These are phyloP conservation scores for Gambusia yucatana DNA, from an alignment of 2,797 vertebrate genomes.

Conservation along the genomic window DNA sequence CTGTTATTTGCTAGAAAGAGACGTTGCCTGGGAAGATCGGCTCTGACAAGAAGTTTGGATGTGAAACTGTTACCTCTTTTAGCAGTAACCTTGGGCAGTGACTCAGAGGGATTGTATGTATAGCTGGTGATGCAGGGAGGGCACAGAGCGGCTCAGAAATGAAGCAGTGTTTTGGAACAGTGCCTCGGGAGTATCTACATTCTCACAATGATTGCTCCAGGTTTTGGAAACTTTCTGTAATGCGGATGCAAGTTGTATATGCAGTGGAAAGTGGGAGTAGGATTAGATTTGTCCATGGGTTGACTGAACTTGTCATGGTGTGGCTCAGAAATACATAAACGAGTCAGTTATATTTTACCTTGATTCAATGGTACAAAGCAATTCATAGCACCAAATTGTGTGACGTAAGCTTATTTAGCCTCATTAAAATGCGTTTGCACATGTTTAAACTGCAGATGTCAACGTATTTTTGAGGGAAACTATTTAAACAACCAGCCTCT, in stretches of 20 bases:
- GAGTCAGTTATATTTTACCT: slow-evolving; percentile 36
- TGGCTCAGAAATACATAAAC: slow-evolving; percentile 23
- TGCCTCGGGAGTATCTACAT: slow-evolving; percentile 55
- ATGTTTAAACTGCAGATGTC: slow-evolving; percentile 2
- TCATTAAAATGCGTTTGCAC: slow-evolving; percentile 56
- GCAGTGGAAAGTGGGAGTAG: slow-evolving; percentile 41
- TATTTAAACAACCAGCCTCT: not conserved
- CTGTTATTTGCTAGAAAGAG: slow-evolving; percentile 36
- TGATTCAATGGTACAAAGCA: slow-evolving; percentile 51
- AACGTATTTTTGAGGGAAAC: not conserved
- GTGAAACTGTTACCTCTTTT: slow-evolving; percentile 40
- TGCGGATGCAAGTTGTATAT: slow-evolving; percentile 30
- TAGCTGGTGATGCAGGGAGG: slow-evolving; percentile 56
- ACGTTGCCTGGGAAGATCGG: slow-evolving; percentile 25
- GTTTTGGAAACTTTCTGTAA: slow-evolving; percentile 60
- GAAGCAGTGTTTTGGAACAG: slow-evolving; percentile 47
- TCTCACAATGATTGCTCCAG: slow-evolving; percentile 50
- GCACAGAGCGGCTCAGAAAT: slow-evolving; percentile 55
- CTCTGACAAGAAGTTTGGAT: slow-evolving; percentile 35
- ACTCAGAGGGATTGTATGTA: slow-evolving; percentile 64
- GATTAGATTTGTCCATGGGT: slow-evolving; percentile 63
- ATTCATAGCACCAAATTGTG: slow-evolving; percentile 44
- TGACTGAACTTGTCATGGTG: slow-evolving; percentile 63
- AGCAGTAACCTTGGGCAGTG: slow-evolving; percentile 40
- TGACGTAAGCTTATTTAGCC: slow-evolving; percentile 55